Evolutionary conservation across 2,888 invertebrate genomes (phyloP).

Genomic region (Pandemis heparana): DNA sequence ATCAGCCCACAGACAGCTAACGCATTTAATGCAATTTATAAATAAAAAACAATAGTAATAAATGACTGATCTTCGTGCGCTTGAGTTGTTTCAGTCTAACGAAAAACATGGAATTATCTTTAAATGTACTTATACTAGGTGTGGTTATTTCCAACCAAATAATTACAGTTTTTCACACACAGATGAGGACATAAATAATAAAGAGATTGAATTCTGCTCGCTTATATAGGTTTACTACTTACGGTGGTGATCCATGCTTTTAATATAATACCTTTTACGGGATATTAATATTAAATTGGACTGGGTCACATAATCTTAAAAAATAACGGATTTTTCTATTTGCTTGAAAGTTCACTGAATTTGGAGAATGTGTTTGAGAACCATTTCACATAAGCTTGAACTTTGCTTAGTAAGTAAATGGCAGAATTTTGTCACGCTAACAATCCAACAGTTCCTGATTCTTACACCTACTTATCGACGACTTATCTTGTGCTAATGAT

Average conservation of each 20-base stretch:
- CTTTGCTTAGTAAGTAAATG: neutral
- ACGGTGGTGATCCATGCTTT: constrained; percentile 7
- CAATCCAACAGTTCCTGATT: constrained; percentile 18
- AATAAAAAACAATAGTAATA: constrained; percentile 36
- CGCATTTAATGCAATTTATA: constrained; percentile 53
- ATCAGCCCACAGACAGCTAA: constrained; percentile 46
- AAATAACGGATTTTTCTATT: neutral
- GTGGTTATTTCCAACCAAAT: constrained; percentile 18
- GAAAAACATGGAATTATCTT: constrained; percentile 18
- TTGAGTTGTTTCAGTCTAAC: constrained; percentile 14
- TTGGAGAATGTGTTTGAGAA: constrained; percentile 4
- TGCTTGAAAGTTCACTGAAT: neutral
- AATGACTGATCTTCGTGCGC: constrained; percentile 25
- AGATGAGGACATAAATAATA: constrained; percentile 33
- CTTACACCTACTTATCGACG: constrained; percentile 62
- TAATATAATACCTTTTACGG: constrained; percentile 18
- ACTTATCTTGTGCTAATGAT: constrained; percentile 69
- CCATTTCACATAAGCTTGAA: neutral
- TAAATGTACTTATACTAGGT: constrained; percentile 25
- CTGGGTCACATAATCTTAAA: neutral
- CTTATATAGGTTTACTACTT: constrained; percentile 12
- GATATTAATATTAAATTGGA: constrained; percentile 11
- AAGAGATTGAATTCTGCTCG: constrained; percentile 12
- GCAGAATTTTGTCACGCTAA: neutral
- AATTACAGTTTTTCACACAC: constrained; percentile 21